These are phyloP conservation scores for Ginglymostoma cirratum DNA, from an alignment of 2,113 vertebrate species.

Conservation along the genomic window DNA sequence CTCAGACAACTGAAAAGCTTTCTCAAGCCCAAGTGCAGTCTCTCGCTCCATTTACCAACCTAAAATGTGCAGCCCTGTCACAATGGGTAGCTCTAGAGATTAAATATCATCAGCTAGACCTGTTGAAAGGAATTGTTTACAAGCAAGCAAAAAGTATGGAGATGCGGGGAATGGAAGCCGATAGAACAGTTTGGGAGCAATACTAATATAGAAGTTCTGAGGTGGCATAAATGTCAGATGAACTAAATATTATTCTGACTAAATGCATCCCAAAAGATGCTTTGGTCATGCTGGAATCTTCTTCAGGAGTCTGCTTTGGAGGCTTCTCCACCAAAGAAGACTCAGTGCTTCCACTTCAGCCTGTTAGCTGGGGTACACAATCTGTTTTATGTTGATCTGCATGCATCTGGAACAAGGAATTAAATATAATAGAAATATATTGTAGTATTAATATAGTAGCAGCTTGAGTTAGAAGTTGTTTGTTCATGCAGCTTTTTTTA, in stretches of 20 bases:
- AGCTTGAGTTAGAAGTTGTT: neutral
- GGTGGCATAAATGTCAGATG: neutral
- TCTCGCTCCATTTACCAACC: neutral
- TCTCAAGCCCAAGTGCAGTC: neutral
- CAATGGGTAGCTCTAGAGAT: neutral
- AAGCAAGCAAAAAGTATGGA: neutral
- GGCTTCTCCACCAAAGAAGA: neutral
- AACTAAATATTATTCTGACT: neutral
- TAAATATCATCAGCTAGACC: neutral
- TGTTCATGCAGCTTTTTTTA: neutral
- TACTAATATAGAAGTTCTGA: neutral
- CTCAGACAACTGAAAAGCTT: neutral
- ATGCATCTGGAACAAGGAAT: neutral
- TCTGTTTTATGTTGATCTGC: neutral
- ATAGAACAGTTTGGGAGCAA: neutral
- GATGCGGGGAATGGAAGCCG: neutral
- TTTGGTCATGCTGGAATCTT: neutral
- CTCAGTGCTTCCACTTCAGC: neutral
- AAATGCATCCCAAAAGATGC: neutral
- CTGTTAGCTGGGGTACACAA: neutral
- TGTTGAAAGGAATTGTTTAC: neutral
- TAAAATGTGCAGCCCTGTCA: neutral
- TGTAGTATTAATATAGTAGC: neutral
- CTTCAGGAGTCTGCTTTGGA: neutral
- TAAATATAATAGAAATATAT: too few relatives aligned